These are phyloP conservation scores for Stercorarius parasiticus DNA, from an alignment of 2,113 vertebrate genomes.

Conservation along the genomic window DNA sequence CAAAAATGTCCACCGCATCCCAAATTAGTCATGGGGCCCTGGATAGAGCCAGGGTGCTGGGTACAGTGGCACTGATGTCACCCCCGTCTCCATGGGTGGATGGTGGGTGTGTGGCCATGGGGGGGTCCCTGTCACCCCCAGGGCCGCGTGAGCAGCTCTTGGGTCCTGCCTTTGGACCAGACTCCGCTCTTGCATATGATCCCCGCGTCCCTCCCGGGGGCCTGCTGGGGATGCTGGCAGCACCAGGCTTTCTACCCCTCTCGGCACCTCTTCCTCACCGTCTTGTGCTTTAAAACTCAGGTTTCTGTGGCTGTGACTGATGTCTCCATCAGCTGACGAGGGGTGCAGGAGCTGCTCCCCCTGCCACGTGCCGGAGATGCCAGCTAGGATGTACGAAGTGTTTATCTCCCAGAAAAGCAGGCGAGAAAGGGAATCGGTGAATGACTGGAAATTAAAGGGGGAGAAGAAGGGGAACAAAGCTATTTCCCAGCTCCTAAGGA, in stretches of 20 bases:
- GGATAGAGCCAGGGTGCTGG: background rate
- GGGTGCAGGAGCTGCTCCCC: background rate
- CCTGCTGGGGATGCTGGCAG: background rate
- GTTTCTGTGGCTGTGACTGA: background rate
- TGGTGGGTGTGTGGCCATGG: background rate
- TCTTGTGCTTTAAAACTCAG: background rate
- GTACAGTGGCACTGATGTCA: background rate
- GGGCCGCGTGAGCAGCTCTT: background rate
- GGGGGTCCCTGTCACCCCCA: background rate
- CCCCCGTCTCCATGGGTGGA: fast-evolving
- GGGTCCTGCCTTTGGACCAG: background rate
- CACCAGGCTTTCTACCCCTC: background rate
- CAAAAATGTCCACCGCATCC: slow-evolving; percentile 48
- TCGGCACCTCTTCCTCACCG: background rate
- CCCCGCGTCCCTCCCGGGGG: fast-evolving
- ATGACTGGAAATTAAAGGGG: background rate
- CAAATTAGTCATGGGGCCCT: slow-evolving; percentile 17
- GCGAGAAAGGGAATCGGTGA: background rate
- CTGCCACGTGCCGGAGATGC: fast-evolving
- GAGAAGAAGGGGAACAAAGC: background rate
- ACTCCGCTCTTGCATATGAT: fast-evolving
- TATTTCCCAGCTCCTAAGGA: background rate
- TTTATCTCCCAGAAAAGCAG: background rate
- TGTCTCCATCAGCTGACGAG: background rate
- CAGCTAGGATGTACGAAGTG: background rate